Evolutionary conservation across 2,888 invertebrate genomes (phyloP).

Genomic region (Chrysolina americana): DNA sequence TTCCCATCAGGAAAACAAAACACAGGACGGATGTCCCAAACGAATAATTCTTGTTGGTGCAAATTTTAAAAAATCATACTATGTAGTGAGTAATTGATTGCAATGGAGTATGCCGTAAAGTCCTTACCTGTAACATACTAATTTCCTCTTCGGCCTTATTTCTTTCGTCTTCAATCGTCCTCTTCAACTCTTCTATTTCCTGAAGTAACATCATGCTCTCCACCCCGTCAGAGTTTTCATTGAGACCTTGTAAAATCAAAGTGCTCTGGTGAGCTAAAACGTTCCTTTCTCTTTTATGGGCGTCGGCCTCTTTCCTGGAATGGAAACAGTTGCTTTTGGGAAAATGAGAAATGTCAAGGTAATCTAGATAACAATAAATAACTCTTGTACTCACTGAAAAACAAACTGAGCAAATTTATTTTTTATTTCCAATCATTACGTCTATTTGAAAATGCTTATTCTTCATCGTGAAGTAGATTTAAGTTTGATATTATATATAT

Average conservation of each 20-base stretch:
- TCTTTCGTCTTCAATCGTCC: slow-evolving; percentile 76
- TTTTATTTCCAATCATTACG: no score
- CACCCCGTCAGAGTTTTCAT: slow-evolving; percentile 73
- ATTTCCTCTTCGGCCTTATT: slow-evolving; percentile 73
- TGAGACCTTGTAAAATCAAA: slow-evolving; percentile 74
- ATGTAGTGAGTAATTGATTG: background rate
- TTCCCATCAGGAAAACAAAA: no score
- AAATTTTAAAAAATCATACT: no score
- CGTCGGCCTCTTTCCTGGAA: slow-evolving; percentile 72
- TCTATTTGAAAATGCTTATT: no score
- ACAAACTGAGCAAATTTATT: no score
- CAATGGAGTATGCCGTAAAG: background rate
- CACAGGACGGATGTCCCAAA: no score
- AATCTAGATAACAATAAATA: background rate
- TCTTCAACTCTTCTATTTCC: slow-evolving; percentile 77
- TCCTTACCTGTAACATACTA: slow-evolving; percentile 73
- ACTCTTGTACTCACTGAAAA: no score
- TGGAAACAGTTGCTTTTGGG: no score
- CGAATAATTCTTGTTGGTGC: no score
- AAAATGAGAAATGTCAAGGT: background rate
- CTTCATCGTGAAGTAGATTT: no score
- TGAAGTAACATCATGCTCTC: slow-evolving; percentile 72
- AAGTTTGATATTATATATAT: no score
- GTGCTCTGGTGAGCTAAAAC: slow-evolving; percentile 80
- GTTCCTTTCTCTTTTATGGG: slow-evolving; percentile 77